A percentile compares a stretch with the other conserved stretches of the same genome.
These are phyloP conservation scores for Hypena proboscidalis DNA, from an alignment of 2,888 invertebrate genomes.

Conservation along the genomic window DNA sequence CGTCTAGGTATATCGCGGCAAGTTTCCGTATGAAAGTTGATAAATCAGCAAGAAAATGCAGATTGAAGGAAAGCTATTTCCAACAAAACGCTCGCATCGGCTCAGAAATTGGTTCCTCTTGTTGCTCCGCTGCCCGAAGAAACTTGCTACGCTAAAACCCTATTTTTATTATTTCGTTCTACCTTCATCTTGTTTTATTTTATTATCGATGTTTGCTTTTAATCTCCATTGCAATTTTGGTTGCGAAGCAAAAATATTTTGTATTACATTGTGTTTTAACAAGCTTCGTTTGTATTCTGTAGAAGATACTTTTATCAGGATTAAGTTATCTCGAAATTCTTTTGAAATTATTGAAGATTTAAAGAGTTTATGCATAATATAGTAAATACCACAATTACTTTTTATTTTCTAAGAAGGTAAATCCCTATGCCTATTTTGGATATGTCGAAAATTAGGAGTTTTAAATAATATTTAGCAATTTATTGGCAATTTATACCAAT, in stretches of 20 bases:
- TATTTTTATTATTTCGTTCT: slow-evolving; percentile 80
- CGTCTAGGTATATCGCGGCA: slow-evolving; percentile 60
- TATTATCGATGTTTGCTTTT: slow-evolving; percentile 69
- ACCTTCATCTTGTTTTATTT: slow-evolving; percentile 67
- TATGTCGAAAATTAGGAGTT: too few relatives aligned
- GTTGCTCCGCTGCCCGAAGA: slow-evolving; percentile 76
- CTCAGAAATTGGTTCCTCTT: slow-evolving; percentile 82
- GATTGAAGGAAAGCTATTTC: slow-evolving; percentile 85
- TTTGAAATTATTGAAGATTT: not conserved
- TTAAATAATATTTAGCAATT: too few relatives aligned
- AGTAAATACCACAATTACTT: too few relatives aligned
- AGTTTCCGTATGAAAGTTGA: slow-evolving; percentile 79
- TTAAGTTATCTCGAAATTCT: too few relatives aligned
- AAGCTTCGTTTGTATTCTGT: not conserved
- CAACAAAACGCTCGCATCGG: slow-evolving; percentile 84
- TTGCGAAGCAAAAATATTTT: slow-evolving; percentile 31
- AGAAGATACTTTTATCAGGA: not conserved
- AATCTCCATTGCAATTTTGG: slow-evolving; percentile 60
- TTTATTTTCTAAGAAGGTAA: too few relatives aligned
- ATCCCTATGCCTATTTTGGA: too few relatives aligned
- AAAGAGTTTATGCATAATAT: too few relatives aligned
- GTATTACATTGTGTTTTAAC: slow-evolving; percentile 2
- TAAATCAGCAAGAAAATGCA: slow-evolving; percentile 86
- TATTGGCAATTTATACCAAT: too few relatives aligned
- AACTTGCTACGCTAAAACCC: slow-evolving; percentile 77